A percentile compares a stretch with the other conserved stretches of the same genome.
Conservation (phyloP, 1,140 invertebrate genomes). For the Steinernema khuongi region DNA sequence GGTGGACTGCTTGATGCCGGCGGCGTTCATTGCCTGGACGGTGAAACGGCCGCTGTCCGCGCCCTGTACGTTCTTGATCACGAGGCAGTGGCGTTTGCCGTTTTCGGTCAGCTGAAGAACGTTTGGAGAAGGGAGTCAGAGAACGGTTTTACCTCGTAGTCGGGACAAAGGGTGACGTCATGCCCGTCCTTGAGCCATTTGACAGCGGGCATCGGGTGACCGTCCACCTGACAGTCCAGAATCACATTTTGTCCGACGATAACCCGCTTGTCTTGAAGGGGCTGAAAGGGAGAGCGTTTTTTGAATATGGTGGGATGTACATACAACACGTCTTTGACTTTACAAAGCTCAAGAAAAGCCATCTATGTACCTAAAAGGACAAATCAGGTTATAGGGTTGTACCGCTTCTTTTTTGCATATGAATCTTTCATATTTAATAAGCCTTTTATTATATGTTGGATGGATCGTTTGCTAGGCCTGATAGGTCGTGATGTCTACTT, state of each 20-base stretch:
- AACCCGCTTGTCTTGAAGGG: conserved; percentile 51
- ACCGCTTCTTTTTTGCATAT: too few species aligned
- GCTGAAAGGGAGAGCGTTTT: conserved; percentile 42
- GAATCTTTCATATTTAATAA: too few species aligned
- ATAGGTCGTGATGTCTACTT: too few species aligned
- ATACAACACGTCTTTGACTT: not conserved
- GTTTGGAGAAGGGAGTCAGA: conserved; percentile 15
- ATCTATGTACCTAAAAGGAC: too few species aligned
- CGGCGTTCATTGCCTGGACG: conserved; percentile 55
- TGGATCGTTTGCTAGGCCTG: too few species aligned
- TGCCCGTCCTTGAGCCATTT: conserved; percentile 56
- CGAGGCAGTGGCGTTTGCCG: conserved; percentile 42
- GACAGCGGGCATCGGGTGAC: conserved; percentile 39
- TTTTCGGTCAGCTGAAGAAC: conserved; percentile 43
- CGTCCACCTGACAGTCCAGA: conserved; percentile 56
- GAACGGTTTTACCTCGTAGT: conserved; percentile 45
- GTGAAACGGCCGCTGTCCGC: conserved; percentile 56
- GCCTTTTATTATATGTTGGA: not conserved
- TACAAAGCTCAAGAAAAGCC: too few species aligned
- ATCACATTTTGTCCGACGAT: conserved; percentile 53
- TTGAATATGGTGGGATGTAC: not conserved
- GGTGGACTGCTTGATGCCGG: conserved; percentile 56
- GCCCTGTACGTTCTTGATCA: conserved; percentile 44
- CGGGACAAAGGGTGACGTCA: conserved; percentile 54
- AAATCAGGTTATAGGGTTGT: too few species aligned